A percentile compares a stretch with the other conserved stretches of the same genome.
These are phyloP conservation scores for Pseudopleuronectes americanus DNA, from an alignment of 2,797 vertebrate genomes.

Conservation along the genomic window DNA sequence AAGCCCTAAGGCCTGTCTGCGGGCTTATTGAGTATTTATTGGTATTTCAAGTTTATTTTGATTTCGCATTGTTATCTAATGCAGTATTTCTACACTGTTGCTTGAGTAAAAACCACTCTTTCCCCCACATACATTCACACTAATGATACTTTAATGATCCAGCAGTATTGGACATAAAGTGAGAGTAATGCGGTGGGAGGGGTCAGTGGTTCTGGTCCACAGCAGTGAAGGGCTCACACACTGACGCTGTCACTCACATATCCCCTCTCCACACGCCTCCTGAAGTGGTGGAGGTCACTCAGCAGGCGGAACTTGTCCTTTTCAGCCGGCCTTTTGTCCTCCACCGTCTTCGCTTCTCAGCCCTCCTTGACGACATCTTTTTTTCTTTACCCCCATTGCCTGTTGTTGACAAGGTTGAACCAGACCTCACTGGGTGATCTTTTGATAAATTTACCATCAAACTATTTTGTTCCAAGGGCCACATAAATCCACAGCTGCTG, in stretches of 20 bases:
- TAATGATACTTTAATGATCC: neutral
- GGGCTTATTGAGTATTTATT: no score
- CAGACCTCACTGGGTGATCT: conserved; percentile 21
- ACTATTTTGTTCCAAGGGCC: conserved; percentile 13
- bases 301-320: conserved; percentile 50
- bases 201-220: neutral
- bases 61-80: neutral
- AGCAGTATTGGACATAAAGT: neutral
- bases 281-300: conserved; percentile 50
- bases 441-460: conserved; percentile 14
- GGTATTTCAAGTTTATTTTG: neutral
- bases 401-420: conserved; percentile 49
- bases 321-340: conserved; percentile 48
- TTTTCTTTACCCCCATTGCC: neutral
- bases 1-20: no score
- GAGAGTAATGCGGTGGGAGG: neutral
- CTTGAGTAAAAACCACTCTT: no score
- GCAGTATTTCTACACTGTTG: no score
- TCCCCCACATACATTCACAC: neutral
- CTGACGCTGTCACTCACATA: conserved; percentile 21
- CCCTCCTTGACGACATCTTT: conserved; percentile 16
- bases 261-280: conserved; percentile 12
- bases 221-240: neutral
- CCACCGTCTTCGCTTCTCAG: conserved; percentile 32
- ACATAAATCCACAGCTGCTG: conserved; percentile 1